Evolutionary conservation across 2,113 vertebrate species (phyloP).

Genomic region (Protobothrops flavoviridis): DNA sequence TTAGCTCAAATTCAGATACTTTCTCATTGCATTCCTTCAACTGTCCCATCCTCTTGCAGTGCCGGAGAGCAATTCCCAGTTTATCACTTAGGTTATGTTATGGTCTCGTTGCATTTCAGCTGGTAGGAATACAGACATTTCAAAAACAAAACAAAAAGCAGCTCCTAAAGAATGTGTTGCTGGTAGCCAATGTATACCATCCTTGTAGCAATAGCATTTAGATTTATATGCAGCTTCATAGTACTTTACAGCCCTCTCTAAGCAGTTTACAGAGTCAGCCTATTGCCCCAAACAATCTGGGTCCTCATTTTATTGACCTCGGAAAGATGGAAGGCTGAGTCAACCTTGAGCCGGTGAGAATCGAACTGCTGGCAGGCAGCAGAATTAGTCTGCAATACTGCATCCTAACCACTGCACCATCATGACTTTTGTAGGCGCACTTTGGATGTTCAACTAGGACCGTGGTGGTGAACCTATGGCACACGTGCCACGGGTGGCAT

Average conservation of each 20-base stretch:
- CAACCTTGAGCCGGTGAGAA: not conserved
- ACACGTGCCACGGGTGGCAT: too few species aligned
- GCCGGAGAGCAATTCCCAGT: not conserved
- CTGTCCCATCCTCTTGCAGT: not conserved
- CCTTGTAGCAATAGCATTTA: not conserved
- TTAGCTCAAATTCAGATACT: constrained; percentile 12
- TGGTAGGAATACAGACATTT: not conserved
- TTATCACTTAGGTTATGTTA: not conserved
- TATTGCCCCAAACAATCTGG: too few species aligned
- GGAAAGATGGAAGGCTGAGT: too few species aligned
- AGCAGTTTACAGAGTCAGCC: too few species aligned
- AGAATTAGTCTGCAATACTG: too few species aligned
- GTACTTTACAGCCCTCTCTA: too few species aligned
- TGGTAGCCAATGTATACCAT: not conserved
- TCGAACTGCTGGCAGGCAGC: not conserved
- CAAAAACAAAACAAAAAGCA: not conserved
- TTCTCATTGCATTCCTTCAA: constrained; percentile 32
- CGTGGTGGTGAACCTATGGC: too few species aligned
- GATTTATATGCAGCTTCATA: too few species aligned
- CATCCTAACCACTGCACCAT: not conserved
- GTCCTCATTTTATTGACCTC: too few species aligned
- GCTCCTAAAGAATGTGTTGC: not conserved
- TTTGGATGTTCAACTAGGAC: not conserved
- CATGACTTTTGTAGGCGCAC: not conserved
- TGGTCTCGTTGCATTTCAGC: not conserved